These are phyloP conservation scores for Drosophila greeni DNA, from an alignment of 2,888 invertebrate genomes.

Conservation along the genomic window DNA sequence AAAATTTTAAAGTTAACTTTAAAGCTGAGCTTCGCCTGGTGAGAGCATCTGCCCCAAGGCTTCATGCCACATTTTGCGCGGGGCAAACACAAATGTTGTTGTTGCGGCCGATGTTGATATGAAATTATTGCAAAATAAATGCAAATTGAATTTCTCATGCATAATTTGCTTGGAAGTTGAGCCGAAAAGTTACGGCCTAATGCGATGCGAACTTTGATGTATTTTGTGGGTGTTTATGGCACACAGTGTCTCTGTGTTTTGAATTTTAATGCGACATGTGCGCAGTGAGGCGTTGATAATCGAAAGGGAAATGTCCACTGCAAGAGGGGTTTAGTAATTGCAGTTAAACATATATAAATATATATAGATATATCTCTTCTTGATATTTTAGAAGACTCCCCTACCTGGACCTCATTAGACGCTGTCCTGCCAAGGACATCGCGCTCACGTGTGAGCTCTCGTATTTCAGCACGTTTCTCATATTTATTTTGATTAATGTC, in stretches of 20 bases:
- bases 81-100: slow-evolving; percentile 34
- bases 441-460: slow-evolving; percentile 38
- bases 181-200: slow-evolving; percentile 31
- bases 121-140: slow-evolving; percentile 74
- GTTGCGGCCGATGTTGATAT: slow-evolving; percentile 52
- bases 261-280: slow-evolving; percentile 61
- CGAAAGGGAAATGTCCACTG: slow-evolving; percentile 4
- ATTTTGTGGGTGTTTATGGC: slow-evolving; percentile 38
- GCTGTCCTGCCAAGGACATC: not conserved
- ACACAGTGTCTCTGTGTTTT: slow-evolving; percentile 50
- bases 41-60: slow-evolving; percentile 54
- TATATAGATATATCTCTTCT: not conserved
- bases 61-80: slow-evolving; percentile 26
- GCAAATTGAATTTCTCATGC: slow-evolving; percentile 74
- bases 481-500: slow-evolving; percentile 74
- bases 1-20: not conserved
- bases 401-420: slow-evolving; percentile 19
- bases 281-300: slow-evolving; percentile 13
- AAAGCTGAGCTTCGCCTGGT: slow-evolving; percentile 15
- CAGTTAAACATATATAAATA: not conserved
- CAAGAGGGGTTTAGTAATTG: slow-evolving; percentile 15
- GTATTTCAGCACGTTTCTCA: slow-evolving; percentile 71
- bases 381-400: slow-evolving; percentile 9
- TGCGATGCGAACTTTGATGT: slow-evolving; percentile 59
- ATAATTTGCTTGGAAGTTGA: slow-evolving; percentile 70